Evolutionary conservation across 2,888 invertebrate genomes (phyloP).

Genomic region (Platerodrilus igneus): DNA sequence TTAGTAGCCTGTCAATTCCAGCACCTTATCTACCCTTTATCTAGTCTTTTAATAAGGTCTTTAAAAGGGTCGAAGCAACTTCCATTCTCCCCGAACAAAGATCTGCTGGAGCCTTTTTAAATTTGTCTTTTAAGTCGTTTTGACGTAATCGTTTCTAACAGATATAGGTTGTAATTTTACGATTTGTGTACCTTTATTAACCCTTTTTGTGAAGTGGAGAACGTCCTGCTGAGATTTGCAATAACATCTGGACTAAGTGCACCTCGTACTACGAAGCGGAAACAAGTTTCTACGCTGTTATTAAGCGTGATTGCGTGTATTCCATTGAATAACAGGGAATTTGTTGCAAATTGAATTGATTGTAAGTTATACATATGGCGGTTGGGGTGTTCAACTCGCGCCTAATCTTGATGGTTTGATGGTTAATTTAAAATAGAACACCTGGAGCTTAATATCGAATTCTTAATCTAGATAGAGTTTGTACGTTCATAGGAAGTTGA

Average conservation of each 20-base stretch:
- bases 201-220: slow-evolving; percentile 26
- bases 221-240: slow-evolving; percentile 29
- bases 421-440: too few relatives aligned
- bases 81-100: neutral
- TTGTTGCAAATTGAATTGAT: slow-evolving; percentile 35
- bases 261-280: slow-evolving; percentile 16
- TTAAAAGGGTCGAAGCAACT: slow-evolving; percentile 2
- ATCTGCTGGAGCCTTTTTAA: slow-evolving; percentile 4
- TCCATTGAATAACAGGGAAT: slow-evolving; percentile 18
- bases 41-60: slow-evolving; percentile 21
- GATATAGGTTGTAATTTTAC: slow-evolving; percentile 23
- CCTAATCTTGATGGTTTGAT: too few relatives aligned
- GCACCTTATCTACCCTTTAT: slow-evolving; percentile 36
- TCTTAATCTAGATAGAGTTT: too few relatives aligned
- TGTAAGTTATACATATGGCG: slow-evolving; percentile 23
- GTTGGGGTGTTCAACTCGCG: neutral
- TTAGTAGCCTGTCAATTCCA: slow-evolving; percentile 35
- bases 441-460: too few relatives aligned
- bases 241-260: slow-evolving; percentile 29
- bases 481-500: slow-evolving; percentile 31
- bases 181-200: slow-evolving; percentile 23
- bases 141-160: slow-evolving; percentile 16
- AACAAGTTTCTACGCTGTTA: slow-evolving; percentile 20
- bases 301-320: slow-evolving; percentile 21
- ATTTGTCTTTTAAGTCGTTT: slow-evolving; percentile 15